A percentile compares a stretch with the other conserved stretches of the same genome.
Evolutionary conservation across 2,797 vertebrate genomes (phyloP).

Genomic region (Borostomias antarcticus): DNA sequence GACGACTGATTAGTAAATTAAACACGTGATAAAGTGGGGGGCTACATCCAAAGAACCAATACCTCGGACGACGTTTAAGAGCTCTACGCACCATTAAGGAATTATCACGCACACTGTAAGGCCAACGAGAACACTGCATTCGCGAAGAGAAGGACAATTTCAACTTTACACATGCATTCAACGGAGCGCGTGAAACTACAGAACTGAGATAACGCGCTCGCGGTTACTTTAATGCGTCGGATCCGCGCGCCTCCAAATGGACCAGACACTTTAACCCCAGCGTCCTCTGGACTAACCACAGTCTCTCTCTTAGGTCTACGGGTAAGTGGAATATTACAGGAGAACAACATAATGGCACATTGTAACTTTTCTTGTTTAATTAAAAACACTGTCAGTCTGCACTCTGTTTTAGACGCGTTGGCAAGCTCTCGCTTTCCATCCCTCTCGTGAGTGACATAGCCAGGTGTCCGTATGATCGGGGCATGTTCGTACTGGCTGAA

Average conservation of each 20-base stretch:
- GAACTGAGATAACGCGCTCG: neutral
- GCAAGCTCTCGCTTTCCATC: too few species aligned
- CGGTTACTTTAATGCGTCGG: neutral
- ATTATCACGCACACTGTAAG: neutral
- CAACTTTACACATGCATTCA: neutral
- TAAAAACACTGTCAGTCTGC: neutral
- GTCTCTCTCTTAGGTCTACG: slow-evolving; percentile 2
- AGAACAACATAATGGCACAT: neutral
- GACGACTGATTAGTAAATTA: neutral
- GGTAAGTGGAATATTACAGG: slow-evolving; percentile 10
- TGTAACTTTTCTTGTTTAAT: neutral
- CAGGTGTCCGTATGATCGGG: neutral
- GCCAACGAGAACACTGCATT: neutral
- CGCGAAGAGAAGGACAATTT: neutral
- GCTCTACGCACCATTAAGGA: neutral
- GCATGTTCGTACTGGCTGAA: slow-evolving; percentile 3
- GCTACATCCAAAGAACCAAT: slow-evolving; percentile 3
- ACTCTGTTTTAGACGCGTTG: neutral
- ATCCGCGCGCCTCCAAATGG: slow-evolving; percentile 8
- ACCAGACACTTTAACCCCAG: slow-evolving; percentile 10
- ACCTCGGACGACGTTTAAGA: neutral
- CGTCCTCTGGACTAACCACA: slow-evolving; percentile 12
- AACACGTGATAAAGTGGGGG: neutral
- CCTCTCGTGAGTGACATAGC: neutral
- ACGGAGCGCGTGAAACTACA: neutral